These are phyloP conservation scores for Platalea minor DNA, from an alignment of 2,797 vertebrate genomes.

Conservation along the genomic window DNA sequence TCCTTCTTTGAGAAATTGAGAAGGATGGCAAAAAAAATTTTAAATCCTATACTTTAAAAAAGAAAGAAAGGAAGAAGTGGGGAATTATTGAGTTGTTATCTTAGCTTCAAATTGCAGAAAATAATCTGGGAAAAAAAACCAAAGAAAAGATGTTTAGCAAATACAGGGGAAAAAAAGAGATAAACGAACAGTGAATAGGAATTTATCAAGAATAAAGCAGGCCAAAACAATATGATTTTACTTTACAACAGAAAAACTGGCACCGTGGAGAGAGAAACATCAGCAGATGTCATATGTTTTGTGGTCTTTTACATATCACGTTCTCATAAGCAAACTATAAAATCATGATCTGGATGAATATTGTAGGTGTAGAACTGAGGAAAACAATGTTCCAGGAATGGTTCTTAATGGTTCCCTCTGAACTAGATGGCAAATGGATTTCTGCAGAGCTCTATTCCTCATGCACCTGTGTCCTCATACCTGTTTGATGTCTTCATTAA, in stretches of 20 bases:
- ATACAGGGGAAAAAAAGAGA: not conserved
- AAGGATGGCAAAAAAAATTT: not conserved
- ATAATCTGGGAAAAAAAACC: not conserved
- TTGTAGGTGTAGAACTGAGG: not conserved
- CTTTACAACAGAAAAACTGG: not conserved
- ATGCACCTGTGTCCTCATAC: not conserved
- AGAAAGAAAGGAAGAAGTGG: not conserved
- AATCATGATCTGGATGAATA: not conserved
- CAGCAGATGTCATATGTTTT: not conserved
- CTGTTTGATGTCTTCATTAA: not conserved
- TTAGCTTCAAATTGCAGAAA: not conserved
- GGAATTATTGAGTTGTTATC: not conserved
- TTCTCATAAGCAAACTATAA: not conserved
- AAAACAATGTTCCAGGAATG: not conserved
- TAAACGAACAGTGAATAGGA: not conserved
- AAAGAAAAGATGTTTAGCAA: not conserved
- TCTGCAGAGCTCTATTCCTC: not conserved
- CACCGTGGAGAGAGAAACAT: not conserved
- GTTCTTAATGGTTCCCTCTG: not conserved
- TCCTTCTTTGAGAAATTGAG: not conserved
- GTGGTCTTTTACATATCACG: fast-evolving
- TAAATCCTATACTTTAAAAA: not conserved
- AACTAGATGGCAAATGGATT: not conserved
- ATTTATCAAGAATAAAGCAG: not conserved
- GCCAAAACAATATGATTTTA: not conserved